Evolutionary conservation across 2,888 invertebrate species (phyloP).

Genomic region (Camponotus fellah): DNA sequence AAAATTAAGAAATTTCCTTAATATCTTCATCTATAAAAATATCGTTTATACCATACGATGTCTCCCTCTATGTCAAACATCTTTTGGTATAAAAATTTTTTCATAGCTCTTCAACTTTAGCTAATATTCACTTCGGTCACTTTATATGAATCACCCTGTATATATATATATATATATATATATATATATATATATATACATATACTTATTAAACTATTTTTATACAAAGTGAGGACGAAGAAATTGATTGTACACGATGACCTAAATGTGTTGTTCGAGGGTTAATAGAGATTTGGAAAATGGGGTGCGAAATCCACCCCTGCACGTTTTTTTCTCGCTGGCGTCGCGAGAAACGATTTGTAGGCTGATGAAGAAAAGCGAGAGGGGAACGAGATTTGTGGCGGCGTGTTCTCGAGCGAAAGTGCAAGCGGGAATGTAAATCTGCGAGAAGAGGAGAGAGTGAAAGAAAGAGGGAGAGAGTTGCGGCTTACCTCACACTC

Average conservation of each 20-base stretch:
- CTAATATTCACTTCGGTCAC: too few species aligned
- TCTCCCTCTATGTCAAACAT: too few species aligned
- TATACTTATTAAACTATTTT: neutral
- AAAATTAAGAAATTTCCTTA: too few species aligned
- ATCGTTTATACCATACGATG: too few species aligned
- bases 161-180: neutral
- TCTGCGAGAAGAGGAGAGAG: neutral
- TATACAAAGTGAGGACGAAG: neutral
- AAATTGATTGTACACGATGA: constrained; percentile 23
- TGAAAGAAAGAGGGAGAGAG: constrained; percentile 31
- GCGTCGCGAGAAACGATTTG: constrained; percentile 4
- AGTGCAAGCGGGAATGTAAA: constrained; percentile 70
- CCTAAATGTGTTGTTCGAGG: neutral
- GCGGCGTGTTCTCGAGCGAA: constrained; percentile 14
- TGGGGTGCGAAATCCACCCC: neutral
- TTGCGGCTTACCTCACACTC: constrained; percentile 63
- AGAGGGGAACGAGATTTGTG: neutral
- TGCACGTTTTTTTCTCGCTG: too few species aligned
- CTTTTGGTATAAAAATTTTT: too few species aligned
- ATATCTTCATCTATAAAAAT: too few species aligned
- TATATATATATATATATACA: neutral
- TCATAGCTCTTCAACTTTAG: too few species aligned
- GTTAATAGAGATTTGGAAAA: constrained; percentile 19
- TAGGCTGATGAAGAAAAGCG: neutral
- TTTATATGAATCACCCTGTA: too few species aligned